Percentiles rank a stretch among this genome's conserved stretches.
phyloP scores from a whole-genome alignment of 2,888 invertebrate genomes.

The Leptarthrus brevirostris region DNA sequence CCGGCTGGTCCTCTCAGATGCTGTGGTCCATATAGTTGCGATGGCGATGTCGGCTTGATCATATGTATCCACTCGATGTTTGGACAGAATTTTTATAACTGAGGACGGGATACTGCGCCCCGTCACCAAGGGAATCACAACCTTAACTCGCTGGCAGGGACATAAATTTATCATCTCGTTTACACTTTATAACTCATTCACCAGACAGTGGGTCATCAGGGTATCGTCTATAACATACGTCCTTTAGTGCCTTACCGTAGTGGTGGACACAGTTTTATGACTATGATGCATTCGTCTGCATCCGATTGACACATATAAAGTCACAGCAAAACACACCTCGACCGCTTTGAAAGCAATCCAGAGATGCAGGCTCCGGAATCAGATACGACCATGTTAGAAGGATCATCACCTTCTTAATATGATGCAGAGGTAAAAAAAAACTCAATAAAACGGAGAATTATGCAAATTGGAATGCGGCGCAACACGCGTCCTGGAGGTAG shows the following conservation, averaged over 20 bases:
- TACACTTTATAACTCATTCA: conserved; percentile 53
- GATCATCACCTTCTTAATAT: conserved; percentile 34
- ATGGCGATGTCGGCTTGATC: conserved; percentile 16
- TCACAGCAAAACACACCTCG: conserved; percentile 1
- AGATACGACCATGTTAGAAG: conserved; percentile 32
- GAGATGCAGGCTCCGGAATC: conserved; percentile 22
- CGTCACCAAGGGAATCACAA: conserved; percentile 39
- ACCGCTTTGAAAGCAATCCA: background rate
- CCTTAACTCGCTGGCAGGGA: conserved; percentile 45
- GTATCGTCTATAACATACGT: background rate
- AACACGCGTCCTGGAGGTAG: conserved; percentile 54
- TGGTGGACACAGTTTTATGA: conserved; percentile 10
- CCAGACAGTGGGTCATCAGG: conserved; percentile 14
- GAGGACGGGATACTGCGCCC: conserved; percentile 29
- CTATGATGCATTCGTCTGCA: conserved; percentile 10
- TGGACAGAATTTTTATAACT: conserved; percentile 42
- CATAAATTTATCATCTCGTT: conserved; percentile 54
- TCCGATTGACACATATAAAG: conserved; percentile 23
- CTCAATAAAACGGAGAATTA: conserved; percentile 49
- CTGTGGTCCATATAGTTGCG: background rate
- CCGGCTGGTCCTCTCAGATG: conserved; percentile 20
- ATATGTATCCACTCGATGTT: conserved; percentile 14
- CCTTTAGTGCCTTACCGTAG: background rate
- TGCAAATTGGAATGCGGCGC: conserved; percentile 53
- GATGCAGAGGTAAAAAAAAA: conserved; percentile 38